Evolutionary conservation across 2,888 invertebrate genomes (phyloP).

Genomic region (Eledona agricola): DNA sequence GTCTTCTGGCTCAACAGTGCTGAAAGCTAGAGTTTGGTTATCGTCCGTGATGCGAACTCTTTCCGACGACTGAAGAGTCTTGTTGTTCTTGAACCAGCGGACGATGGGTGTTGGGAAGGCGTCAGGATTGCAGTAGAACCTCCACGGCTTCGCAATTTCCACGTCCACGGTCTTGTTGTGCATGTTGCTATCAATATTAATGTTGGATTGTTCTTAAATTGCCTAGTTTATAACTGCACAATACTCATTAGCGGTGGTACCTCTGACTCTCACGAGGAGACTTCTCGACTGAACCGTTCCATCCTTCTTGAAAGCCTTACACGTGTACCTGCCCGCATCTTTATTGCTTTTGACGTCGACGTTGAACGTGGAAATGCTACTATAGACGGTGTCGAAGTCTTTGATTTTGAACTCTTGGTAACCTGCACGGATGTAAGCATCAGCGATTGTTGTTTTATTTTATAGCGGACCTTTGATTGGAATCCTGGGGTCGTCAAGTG

Average conservation of each 20-base stretch:
- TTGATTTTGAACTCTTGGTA: conserved; percentile 2
- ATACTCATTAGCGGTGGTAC: too few species aligned
- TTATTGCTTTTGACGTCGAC: conserved; percentile 1
- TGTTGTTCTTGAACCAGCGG: conserved; percentile 1
- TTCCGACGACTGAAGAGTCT: not conserved
- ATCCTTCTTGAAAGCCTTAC: conserved; percentile 1
- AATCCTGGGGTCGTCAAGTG: not conserved
- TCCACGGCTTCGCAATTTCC: not conserved
- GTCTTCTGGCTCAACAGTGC: not conserved
- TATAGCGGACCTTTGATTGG: conserved; percentile 2
- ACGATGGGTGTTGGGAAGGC: conserved; percentile 4
- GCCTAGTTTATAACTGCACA: too few species aligned
- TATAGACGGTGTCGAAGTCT: conserved; percentile 4
- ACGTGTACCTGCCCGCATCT: conserved; percentile 1
- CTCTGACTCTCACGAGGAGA: not conserved
- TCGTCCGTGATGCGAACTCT: not conserved
- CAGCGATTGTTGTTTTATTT: too few species aligned
- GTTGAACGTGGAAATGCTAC: conserved; percentile 1
- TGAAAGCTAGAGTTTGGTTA: conserved; percentile 6
- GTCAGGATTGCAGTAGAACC: conserved; percentile 3
- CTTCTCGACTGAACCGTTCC: not conserved
- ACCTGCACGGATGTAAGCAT: conserved; percentile 4
- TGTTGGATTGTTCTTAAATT: conserved; percentile 3
- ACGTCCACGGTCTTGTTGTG: conserved; percentile 1
- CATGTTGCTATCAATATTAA: conserved; percentile 5